Evolutionary conservation across 2,888 invertebrate species (phyloP).

Genomic region (Microctonus aethiopoides): DNA sequence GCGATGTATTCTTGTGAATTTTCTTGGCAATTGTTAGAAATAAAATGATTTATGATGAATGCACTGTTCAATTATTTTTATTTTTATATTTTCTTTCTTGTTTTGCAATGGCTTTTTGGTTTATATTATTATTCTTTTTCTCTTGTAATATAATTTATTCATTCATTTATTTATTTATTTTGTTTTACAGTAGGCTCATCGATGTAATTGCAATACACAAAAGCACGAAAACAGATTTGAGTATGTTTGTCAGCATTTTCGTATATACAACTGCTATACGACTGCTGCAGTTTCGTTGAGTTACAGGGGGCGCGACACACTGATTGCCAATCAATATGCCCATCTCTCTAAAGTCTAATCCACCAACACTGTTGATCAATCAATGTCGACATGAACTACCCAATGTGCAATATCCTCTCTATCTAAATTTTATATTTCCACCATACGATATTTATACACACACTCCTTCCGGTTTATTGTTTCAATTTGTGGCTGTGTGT

Average conservation of each 20-base stretch:
- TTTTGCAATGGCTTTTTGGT: background rate
- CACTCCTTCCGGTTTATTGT: background rate
- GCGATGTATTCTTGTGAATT: background rate
- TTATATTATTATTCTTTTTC: too few species aligned
- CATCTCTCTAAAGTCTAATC: conserved; percentile 66
- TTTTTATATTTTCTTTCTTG: background rate
- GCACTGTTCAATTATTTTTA: background rate
- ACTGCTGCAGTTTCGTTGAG: conserved; percentile 56
- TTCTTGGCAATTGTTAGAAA: background rate
- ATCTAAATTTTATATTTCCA: conserved; percentile 40
- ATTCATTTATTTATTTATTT: background rate
- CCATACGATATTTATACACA: conserved; percentile 6
- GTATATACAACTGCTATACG: too few species aligned
- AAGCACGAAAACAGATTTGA: conserved; percentile 13
- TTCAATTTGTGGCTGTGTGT: background rate
- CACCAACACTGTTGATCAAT: conserved; percentile 66
- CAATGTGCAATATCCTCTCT: conserved; percentile 43
- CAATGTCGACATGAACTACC: conserved; percentile 39
- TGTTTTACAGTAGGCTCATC: conserved; percentile 15
- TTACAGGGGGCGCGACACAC: conserved; percentile 53
- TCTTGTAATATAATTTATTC: too few species aligned
- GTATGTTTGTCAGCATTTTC: conserved; percentile 48
- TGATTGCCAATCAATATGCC: conserved; percentile 67
- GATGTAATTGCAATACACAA: conserved; percentile 39
- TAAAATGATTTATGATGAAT: background rate